A percentile compares a stretch with the other conserved stretches of the same genome.
phyloP scores from a whole-genome alignment of 2,113 vertebrate species.

The Thomomys bottae region DNA sequence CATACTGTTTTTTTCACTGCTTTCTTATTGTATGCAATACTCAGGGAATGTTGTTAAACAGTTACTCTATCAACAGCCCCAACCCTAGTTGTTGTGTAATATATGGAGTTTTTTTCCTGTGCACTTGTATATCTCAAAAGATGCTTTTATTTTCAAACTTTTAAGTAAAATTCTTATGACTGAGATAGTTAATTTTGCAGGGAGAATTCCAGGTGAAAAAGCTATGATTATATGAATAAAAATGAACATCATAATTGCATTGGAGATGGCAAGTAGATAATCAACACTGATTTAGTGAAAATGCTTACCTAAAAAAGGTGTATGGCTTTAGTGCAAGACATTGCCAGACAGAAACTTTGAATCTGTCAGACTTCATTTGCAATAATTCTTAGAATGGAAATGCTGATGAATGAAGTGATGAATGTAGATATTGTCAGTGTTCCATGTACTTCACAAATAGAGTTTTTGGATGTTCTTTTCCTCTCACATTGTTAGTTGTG shows the following conservation, averaged over 20 bases:
- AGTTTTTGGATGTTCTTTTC: conserved; percentile 15
- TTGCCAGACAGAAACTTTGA: background rate
- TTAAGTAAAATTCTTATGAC: conserved; percentile 12
- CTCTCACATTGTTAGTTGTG: background rate
- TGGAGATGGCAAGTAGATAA: conserved; percentile 24
- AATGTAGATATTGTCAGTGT: background rate
- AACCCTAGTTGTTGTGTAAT: background rate
- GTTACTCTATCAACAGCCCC: background rate
- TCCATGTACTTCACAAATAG: background rate
- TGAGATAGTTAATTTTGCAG: background rate
- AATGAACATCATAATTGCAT: background rate
- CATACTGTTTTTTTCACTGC: background rate
- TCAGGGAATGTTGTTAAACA: background rate
- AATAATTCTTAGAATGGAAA: background rate
- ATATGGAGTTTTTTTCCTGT: background rate
- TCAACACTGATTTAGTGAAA: conserved; percentile 6
- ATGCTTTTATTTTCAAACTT: conserved; percentile 8
- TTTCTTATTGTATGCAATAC: background rate
- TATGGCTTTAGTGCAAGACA: background rate
- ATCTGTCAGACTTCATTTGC: background rate
- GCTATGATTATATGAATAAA: background rate
- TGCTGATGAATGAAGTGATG: background rate
- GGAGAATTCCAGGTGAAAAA: background rate
- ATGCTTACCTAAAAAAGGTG: background rate
- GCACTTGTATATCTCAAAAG: background rate